Conservation (phyloP, 1,140 invertebrate genomes). For the Chlorops oryzae region DNA sequence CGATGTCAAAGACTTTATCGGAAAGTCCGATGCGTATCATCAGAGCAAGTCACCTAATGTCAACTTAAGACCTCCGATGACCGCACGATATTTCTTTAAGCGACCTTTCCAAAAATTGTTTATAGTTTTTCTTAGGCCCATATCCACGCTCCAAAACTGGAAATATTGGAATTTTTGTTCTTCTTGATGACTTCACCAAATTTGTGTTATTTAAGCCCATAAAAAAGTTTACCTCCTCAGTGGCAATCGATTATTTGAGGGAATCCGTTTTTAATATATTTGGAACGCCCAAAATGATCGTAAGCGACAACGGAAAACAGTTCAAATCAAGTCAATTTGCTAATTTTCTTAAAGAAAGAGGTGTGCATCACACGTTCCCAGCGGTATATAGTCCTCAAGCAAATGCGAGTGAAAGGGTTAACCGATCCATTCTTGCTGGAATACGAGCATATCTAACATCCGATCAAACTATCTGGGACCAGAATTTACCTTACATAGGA, state of each 20-base stretch:
- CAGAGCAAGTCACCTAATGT: background rate
- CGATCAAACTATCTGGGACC: background rate
- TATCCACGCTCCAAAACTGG: too few relatives aligned
- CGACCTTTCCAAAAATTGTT: background rate
- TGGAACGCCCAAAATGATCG: background rate
- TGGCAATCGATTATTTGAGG: background rate
- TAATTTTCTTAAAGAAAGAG: background rate
- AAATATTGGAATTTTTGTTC: background rate
- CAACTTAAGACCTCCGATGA: background rate
- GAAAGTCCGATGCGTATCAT: background rate
- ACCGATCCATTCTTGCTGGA: background rate
- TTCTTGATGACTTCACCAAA: too few relatives aligned
- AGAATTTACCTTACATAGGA: background rate
- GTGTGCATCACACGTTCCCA: background rate
- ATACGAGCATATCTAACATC: background rate
- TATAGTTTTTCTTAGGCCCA: slow-evolving; percentile 1
- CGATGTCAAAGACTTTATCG: background rate
- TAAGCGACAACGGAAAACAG: slow-evolving; percentile 6
- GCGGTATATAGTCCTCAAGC: background rate
- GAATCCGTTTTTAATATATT: background rate
- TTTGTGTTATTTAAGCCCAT: too few relatives aligned
- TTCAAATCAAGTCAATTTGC: background rate
- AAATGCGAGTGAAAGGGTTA: slow-evolving; percentile 2
- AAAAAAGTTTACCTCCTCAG: background rate
- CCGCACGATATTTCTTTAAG: background rate